Percentiles rank a stretch among this genome's conserved stretches.
Conservation (phyloP, 2,113 vertebrate genomes). For the Cheirogaleus medius region DNA sequence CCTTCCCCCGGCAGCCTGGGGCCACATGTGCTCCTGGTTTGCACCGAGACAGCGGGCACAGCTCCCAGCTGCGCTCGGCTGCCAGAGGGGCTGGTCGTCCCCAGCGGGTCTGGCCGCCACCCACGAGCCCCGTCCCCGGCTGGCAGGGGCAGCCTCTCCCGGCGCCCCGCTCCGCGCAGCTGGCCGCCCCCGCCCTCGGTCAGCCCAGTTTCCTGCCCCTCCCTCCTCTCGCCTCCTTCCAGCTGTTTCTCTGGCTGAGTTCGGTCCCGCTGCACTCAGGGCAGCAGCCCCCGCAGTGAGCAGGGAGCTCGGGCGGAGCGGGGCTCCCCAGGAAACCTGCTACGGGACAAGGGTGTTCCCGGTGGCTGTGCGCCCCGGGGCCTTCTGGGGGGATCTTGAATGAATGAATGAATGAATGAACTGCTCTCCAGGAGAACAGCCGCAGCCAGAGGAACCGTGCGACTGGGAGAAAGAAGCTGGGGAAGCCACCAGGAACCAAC, state of each 20-base stretch:
- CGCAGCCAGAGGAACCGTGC: neutral
- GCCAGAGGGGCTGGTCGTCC: neutral
- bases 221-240: conserved; percentile 52
- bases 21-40: neutral
- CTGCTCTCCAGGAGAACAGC: neutral
- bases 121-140: neutral
- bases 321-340: neutral
- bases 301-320: neutral
- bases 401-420: neutral
- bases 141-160: neutral
- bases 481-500: neutral
- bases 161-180: neutral
- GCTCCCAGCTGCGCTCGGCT: neutral
- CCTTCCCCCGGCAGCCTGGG: neutral
- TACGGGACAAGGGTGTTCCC: fast-evolving
- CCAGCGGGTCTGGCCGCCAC: neutral
- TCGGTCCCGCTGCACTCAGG: neutral
- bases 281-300: neutral
- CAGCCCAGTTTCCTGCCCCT: conserved; percentile 67
- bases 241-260: conserved; percentile 68
- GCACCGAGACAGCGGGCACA: neutral
- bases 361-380: neutral
- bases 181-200: conserved; percentile 44
- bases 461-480: neutral
- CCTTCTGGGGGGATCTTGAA: neutral